Evolutionary conservation across 2,797 vertebrate species (phyloP).

Genomic region (Toxotes lorentzi): DNA sequence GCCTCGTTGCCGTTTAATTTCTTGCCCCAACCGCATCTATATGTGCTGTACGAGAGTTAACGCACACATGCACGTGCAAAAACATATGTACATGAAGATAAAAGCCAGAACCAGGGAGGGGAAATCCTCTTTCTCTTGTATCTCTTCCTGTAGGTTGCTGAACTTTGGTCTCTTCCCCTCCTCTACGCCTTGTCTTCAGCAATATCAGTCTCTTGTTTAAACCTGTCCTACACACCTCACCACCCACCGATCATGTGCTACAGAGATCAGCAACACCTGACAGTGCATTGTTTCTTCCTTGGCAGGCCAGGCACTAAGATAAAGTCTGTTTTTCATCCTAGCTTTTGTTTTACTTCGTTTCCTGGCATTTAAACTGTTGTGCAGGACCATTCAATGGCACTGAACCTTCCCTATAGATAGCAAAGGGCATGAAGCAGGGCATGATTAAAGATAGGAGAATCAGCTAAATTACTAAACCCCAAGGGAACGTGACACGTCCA

Average conservation of each 20-base stretch:
- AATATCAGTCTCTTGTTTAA: conserved; percentile 38
- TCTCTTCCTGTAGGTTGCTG: not conserved
- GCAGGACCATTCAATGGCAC: not conserved
- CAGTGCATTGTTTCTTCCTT: not conserved
- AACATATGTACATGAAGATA: not conserved
- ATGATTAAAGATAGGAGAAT: not conserved
- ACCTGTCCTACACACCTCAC: conserved; percentile 30
- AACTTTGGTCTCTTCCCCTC: conserved; percentile 3
- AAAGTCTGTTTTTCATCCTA: not conserved
- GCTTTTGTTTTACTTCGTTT: conserved; percentile 26
- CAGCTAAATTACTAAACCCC: not conserved
- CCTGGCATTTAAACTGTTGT: not conserved
- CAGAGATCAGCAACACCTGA: conserved; percentile 15
- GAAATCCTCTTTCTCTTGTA: not conserved
- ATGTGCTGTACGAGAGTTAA: conserved; percentile 10
- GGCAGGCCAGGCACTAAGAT: not conserved
- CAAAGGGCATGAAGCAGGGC: fast-evolving
- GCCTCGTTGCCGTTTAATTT: conserved; percentile 33
- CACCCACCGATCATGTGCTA: conserved; percentile 32
- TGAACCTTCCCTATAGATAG: not conserved
- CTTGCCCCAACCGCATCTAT: conserved; percentile 21
- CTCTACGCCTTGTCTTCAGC: not conserved
- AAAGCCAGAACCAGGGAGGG: not conserved
- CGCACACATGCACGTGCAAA: not conserved
- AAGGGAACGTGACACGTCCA: not conserved